These are phyloP conservation scores for Latrodectus geometricus DNA, from an alignment of 1,140 invertebrate species.

Conservation along the genomic window DNA sequence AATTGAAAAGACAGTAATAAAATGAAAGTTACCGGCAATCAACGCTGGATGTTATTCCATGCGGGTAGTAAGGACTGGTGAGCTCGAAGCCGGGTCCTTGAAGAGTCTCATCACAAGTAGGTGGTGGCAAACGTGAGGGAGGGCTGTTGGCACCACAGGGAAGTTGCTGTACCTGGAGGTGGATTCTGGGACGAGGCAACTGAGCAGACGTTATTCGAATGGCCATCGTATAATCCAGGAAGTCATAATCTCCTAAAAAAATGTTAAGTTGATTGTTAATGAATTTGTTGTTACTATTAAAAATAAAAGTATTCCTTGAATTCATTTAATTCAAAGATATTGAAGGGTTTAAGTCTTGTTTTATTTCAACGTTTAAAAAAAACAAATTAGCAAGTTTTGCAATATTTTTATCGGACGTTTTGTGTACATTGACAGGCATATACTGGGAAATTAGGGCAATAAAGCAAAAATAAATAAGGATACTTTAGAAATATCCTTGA, in stretches of 20 bases:
- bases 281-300: no score
- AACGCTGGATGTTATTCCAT: slow-evolving; percentile 30
- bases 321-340: no score
- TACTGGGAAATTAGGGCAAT: no score
- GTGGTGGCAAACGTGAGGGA: slow-evolving; percentile 24
- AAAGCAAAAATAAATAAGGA: no score
- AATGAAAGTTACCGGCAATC: slow-evolving; percentile 7
- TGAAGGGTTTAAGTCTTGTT: no score
- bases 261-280: no score
- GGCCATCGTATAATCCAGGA: slow-evolving; percentile 41
- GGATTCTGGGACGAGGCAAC: slow-evolving; percentile 42
- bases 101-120: slow-evolving; percentile 52
- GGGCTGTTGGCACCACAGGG: slow-evolving; percentile 34
- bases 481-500: no score
- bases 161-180: slow-evolving; percentile 35
- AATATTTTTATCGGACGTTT: no score
- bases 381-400: no score
- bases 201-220: slow-evolving; percentile 29
- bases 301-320: no score
- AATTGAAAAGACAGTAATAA: not conserved
- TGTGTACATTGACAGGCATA: no score
- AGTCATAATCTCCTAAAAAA: slow-evolving; percentile 43
- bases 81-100: slow-evolving; percentile 49
- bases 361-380: no score
- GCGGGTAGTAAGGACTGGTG: slow-evolving; percentile 44